phyloP scores from a whole-genome alignment of 2,797 vertebrate species.

The Mus spretus region DNA sequence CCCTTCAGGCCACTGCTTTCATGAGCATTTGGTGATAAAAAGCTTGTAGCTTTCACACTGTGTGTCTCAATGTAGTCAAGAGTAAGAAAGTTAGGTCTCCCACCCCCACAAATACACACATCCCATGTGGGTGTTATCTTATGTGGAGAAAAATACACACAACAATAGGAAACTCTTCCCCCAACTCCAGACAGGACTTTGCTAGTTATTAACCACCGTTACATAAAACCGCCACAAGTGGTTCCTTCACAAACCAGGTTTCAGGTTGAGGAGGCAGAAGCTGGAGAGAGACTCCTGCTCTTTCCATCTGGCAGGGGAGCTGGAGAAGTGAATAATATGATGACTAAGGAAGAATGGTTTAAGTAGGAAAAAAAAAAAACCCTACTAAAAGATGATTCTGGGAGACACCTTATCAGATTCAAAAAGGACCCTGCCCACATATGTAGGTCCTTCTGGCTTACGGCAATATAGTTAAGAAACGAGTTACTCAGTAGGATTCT shows the following conservation, averaged over 20 bases:
- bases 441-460: conserved; percentile 18
- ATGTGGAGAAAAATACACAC: conserved; percentile 34
- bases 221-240: not conserved
- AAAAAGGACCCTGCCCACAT: not conserved
- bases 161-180: not conserved
- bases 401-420: not conserved
- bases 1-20: not conserved
- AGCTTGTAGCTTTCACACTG: not conserved
- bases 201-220: not conserved
- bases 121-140: not conserved
- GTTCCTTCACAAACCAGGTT: not conserved
- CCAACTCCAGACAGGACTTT: not conserved
- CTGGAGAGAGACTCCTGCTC: not conserved
- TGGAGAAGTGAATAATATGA: not conserved
- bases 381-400: conserved; percentile 8
- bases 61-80: not conserved
- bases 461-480: conserved; percentile 58
- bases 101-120: not conserved
- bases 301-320: not conserved
- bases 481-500: conserved; percentile 27
- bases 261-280: not conserved
- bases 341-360: not conserved
- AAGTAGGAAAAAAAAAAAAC: not conserved
- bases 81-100: conserved; percentile 1
- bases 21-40: conserved; percentile 2